A percentile compares a stretch with the other conserved stretches of the same genome.
These are phyloP conservation scores for Rotaria socialis DNA, from an alignment of 2,888 invertebrate genomes.

Conservation along the genomic window DNA sequence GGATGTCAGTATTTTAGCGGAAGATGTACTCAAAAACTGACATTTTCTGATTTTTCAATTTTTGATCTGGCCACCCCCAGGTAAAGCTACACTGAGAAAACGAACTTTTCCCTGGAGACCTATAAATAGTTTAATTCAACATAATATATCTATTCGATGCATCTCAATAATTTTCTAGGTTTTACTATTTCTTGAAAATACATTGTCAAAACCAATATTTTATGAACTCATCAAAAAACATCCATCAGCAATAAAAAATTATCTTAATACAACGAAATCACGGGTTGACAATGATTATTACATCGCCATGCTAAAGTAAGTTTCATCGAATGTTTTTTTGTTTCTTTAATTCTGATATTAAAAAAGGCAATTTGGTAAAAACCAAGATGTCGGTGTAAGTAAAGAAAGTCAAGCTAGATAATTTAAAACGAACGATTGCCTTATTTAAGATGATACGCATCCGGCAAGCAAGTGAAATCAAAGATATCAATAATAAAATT, in stretches of 20 bases:
- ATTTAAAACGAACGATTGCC: background rate
- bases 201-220: background rate
- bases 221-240: background rate
- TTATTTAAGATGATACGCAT: background rate
- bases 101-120: too few relatives aligned
- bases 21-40: too few relatives aligned
- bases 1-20: too few relatives aligned
- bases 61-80: too few relatives aligned
- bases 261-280: background rate
- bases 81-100: too few relatives aligned
- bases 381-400: constrained; percentile 25
- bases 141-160: too few relatives aligned
- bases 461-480: background rate
- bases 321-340: background rate
- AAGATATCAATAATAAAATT: background rate
- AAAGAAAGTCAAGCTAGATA: background rate
- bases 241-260: background rate
- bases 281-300: background rate
- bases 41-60: too few relatives aligned
- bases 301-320: background rate
- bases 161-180: background rate
- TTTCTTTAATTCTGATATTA: background rate
- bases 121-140: too few relatives aligned
- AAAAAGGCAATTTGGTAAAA: background rate
- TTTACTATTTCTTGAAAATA: constrained; percentile 1